These are phyloP conservation scores for Channa argus DNA, from an alignment of 2,113 vertebrate genomes.

Conservation along the genomic window DNA sequence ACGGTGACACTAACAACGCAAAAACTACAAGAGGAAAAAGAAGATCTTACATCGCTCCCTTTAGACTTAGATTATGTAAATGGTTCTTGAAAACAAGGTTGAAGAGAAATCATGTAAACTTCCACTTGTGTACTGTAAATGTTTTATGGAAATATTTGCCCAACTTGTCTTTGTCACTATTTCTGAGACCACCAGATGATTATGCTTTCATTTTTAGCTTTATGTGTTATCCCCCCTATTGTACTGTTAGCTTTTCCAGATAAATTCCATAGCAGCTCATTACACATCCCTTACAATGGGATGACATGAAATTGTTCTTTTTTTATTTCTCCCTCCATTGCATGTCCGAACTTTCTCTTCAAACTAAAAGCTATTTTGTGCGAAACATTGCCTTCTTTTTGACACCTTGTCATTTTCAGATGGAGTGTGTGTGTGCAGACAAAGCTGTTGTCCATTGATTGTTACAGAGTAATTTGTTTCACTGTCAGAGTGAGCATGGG, in stretches of 20 bases:
- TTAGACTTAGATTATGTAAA: conserved; percentile 4
- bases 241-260: conserved; percentile 19
- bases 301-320: conserved; percentile 35
- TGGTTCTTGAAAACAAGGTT: not conserved
- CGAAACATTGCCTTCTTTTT: conserved; percentile 22
- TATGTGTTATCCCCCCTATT: conserved; percentile 7
- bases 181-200: not conserved
- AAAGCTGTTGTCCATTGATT: conserved; percentile 25
- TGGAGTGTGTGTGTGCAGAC: not conserved
- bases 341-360: conserved; percentile 5
- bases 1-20: not conserved
- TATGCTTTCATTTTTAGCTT: conserved; percentile 10
- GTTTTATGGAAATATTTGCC: not conserved
- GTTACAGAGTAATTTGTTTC: conserved; percentile 43
- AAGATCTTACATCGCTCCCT: not conserved
- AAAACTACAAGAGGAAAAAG: not conserved
- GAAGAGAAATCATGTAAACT: not conserved
- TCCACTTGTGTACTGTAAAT: not conserved
- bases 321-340: not conserved
- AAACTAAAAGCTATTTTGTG: conserved; percentile 18
- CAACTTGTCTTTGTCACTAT: not conserved
- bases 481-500: conserved; percentile 27
- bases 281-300: conserved; percentile 48
- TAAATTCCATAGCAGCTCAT: conserved; percentile 64
- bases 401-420: conserved; percentile 19